phyloP scores from a whole-genome alignment of 2,113 vertebrate genomes.

The Hippocampus zosterae region DNA sequence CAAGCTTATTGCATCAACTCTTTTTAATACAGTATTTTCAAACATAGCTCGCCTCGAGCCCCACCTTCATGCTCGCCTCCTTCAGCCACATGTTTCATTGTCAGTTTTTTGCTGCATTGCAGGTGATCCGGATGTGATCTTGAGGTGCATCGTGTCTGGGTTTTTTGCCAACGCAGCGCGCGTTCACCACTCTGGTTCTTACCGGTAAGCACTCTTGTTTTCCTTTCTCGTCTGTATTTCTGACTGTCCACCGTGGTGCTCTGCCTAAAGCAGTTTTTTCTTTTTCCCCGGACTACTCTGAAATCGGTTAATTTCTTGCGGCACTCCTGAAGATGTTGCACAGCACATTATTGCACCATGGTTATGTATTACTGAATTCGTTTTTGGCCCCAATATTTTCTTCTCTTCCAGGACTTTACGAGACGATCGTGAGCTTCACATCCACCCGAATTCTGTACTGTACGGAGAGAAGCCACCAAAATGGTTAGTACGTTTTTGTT shows the following conservation, averaged over 20 bases:
- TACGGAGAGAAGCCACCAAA: slow-evolving; percentile 94
- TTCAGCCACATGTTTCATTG: neutral
- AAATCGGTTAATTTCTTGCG: neutral
- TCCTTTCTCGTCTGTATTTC: neutral
- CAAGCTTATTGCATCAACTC: neutral
- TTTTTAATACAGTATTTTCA: neutral
- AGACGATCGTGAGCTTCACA: slow-evolving; percentile 92
- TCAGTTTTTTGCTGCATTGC: slow-evolving; percentile 2
- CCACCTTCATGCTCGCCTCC: too few relatives aligned
- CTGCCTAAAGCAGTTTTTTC: too few relatives aligned
- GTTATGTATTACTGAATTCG: neutral
- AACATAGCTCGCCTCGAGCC: neutral
- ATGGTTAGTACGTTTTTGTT: slow-evolving; percentile 75
- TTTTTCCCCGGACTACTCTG: neutral
- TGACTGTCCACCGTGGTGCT: neutral
- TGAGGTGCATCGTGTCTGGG: slow-evolving; percentile 90
- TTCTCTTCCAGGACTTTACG: slow-evolving; percentile 82
- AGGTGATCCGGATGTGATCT: slow-evolving; percentile 95
- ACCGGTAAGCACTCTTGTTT: slow-evolving; percentile 73
- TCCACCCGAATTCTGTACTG: slow-evolving; percentile 91
- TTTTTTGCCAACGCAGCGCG: slow-evolving; percentile 97
- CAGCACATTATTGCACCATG: neutral
- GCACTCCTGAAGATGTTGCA: neutral
- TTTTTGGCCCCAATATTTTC: neutral
- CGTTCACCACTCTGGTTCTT: slow-evolving; percentile 92